phyloP scores from a whole-genome alignment of 2,113 vertebrate species.

The Takifugu flavidus region DNA sequence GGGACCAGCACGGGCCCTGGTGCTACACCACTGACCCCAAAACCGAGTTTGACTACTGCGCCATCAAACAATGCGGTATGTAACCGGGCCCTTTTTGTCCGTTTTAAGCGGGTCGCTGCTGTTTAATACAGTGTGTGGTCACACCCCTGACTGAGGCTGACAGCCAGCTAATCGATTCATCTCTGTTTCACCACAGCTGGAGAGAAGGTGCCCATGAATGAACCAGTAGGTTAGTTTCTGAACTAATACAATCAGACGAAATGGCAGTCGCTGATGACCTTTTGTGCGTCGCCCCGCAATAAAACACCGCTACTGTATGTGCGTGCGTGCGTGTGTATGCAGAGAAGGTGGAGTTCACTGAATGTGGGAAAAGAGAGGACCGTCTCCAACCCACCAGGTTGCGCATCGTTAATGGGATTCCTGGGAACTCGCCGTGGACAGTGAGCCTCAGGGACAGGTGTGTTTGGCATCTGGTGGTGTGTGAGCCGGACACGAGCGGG shows the following conservation, averaged over 20 bases:
- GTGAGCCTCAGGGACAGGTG: conserved; percentile 93
- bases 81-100: neutral
- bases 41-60: conserved; percentile 94
- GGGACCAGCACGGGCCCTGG: conserved; percentile 92
- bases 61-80: conserved; percentile 86
- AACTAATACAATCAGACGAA: neutral
- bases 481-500: conserved; percentile 4
- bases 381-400: conserved; percentile 28
- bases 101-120: neutral
- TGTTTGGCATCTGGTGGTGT: conserved; percentile 24
- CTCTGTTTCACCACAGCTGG: conserved; percentile 69
- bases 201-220: conserved; percentile 65
- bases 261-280: neutral
- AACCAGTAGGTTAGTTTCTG: conserved; percentile 63
- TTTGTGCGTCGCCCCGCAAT: neutral
- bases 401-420: conserved; percentile 82
- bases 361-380: conserved; percentile 84
- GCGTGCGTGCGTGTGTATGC: conserved; percentile 5
- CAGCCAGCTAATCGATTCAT: conserved; percentile 18
- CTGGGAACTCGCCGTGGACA: conserved; percentile 94
- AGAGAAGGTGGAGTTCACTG: conserved; percentile 81
- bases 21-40: conserved; percentile 91
- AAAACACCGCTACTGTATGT: neutral
- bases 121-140: conserved; percentile 1
- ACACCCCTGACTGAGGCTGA: neutral